phyloP scores from a whole-genome alignment of 2,797 vertebrate species.

The Graptemys geographica region DNA sequence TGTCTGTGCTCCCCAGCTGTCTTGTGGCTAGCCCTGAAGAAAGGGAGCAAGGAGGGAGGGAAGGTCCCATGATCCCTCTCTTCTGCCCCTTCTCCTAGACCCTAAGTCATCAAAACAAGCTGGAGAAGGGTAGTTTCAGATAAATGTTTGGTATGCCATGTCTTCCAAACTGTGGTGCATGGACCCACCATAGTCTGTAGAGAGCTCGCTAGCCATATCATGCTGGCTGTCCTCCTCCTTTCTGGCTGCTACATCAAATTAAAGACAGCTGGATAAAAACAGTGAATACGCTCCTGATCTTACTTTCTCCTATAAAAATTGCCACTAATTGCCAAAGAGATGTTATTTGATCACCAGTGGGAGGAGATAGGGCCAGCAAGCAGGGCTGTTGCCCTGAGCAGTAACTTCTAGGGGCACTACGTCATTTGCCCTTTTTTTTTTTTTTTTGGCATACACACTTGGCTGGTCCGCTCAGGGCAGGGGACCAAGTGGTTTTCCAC shows the following conservation, averaged over 20 bases:
- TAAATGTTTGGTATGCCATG: not conserved
- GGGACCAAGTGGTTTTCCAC: not conserved
- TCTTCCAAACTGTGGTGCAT: not conserved
- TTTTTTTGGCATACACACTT: not conserved
- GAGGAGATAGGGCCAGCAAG: not conserved
- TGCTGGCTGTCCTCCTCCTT: not conserved
- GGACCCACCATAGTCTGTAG: not conserved
- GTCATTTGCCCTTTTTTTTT: no score
- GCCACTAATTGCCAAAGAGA: not conserved
- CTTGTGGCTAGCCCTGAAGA: not conserved
- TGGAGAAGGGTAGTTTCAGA: not conserved
- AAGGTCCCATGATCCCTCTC: not conserved
- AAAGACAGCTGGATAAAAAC: not conserved
- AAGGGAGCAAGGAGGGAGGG: not conserved
- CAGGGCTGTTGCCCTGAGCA: not conserved
- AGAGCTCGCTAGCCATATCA: not conserved
- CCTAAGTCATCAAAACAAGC: not conserved
- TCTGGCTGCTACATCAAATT: not conserved
- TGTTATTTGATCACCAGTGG: not conserved
- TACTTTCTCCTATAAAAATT: not conserved
- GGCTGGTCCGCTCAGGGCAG: not conserved
- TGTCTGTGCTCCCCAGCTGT: not conserved
- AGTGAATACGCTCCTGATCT: not conserved
- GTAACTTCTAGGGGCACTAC: not conserved
- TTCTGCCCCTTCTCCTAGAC: not conserved